Percentiles rank a stretch among this genome's conserved stretches.
These are phyloP conservation scores for Liodrosophila aerea DNA, from an alignment of 2,888 invertebrate genomes.

Conservation along the genomic window DNA sequence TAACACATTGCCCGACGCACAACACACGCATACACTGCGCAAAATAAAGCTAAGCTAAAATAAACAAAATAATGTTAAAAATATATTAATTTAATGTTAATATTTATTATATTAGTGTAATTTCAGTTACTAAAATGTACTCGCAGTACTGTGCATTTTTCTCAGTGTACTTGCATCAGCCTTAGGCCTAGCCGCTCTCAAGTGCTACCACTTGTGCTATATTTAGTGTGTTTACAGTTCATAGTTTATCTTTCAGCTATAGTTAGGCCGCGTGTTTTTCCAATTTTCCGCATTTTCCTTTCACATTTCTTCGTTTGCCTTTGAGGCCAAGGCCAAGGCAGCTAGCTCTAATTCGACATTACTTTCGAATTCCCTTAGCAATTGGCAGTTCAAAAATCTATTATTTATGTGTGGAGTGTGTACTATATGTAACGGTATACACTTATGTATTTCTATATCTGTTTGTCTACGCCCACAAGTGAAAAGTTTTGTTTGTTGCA, in stretches of 20 bases:
- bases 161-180: too few species aligned
- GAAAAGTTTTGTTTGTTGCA: constrained; percentile 48
- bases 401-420: constrained; percentile 36
- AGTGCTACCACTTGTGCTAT: too few species aligned
- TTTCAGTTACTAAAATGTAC: too few species aligned
- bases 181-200: too few species aligned
- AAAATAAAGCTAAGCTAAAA: too few species aligned
- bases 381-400: constrained; percentile 28
- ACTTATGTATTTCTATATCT: constrained; percentile 18
- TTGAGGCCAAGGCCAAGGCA: constrained; percentile 49
- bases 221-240: too few species aligned
- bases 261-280: neutral
- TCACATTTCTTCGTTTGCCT: constrained; percentile 9
- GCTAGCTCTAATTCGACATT: constrained; percentile 8
- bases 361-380: constrained; percentile 9
- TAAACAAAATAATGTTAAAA: too few species aligned
- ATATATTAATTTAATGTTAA: too few species aligned
- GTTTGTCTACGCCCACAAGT: constrained; percentile 9
- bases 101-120: too few species aligned
- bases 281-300: constrained; percentile 1
- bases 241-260: too few species aligned
- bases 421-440: constrained; percentile 22
- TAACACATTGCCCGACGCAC: constrained; percentile 70
- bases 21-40: constrained; percentile 3
- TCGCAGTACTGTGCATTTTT: too few species aligned